phyloP scores from a whole-genome alignment of 2,888 invertebrate genomes.

The Aricia artaxerxes region DNA sequence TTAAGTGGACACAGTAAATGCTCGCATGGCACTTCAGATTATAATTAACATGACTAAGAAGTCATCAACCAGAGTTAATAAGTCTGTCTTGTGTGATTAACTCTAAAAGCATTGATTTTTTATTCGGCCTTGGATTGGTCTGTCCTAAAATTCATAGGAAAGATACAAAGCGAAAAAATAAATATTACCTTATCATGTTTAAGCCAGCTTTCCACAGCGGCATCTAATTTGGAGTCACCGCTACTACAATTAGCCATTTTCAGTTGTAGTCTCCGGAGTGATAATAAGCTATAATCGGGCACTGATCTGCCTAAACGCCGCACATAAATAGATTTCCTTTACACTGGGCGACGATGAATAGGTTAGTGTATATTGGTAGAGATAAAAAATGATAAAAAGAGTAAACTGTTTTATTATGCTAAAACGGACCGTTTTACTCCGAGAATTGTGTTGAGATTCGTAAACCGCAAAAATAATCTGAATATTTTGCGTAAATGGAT shows the following conservation, averaged over 20 bases:
- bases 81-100: background rate
- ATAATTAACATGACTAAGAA: background rate
- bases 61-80: background rate
- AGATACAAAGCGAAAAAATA: background rate
- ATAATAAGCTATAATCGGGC: background rate
- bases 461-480: background rate
- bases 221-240: constrained; percentile 80
- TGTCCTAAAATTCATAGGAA: background rate
- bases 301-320: constrained; percentile 8
- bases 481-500: background rate
- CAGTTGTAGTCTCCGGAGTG: background rate
- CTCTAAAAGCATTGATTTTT: background rate
- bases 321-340: background rate
- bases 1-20: background rate
- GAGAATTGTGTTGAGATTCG: background rate
- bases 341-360: background rate
- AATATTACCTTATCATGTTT: constrained; percentile 84
- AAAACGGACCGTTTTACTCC: background rate
- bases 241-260: constrained; percentile 53
- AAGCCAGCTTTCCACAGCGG: constrained; percentile 86
- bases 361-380: background rate
- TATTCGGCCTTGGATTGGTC: background rate
- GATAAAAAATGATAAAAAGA: background rate
- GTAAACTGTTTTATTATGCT: background rate
- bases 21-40: background rate